Evolutionary conservation across 2,113 vertebrate genomes (phyloP).

Genomic region (Podarcis raffonei): DNA sequence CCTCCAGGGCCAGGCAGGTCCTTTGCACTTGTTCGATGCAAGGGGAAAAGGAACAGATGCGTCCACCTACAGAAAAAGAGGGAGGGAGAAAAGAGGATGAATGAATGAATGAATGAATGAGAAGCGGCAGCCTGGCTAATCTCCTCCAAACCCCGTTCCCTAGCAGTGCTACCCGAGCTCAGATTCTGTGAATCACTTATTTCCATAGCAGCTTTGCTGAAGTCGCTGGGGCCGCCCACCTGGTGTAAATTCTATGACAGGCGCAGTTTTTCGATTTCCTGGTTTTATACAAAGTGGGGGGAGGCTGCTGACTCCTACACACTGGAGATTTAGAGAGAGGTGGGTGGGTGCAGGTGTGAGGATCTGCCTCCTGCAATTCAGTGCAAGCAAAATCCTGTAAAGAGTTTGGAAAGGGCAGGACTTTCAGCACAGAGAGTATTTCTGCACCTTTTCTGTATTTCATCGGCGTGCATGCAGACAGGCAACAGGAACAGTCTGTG

Average conservation of each 20-base stretch:
- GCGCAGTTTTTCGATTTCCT: not conserved
- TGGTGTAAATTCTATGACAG: not conserved
- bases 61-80: conserved; percentile 82
- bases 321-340: not conserved
- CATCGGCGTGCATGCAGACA: not conserved
- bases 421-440: not conserved
- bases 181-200: not conserved
- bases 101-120: not conserved
- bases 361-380: not conserved
- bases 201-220: not conserved
- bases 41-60: conserved; percentile 94
- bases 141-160: not conserved
- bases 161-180: not conserved
- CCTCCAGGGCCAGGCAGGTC: conserved; percentile 85
- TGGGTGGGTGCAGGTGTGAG: not conserved
- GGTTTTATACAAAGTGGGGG: not conserved
- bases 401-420: not conserved
- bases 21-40: conserved; percentile 97
- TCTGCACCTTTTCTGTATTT: not conserved
- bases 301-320: not conserved
- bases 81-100: fast-evolving
- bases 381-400: not conserved
- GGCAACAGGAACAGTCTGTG: not conserved
- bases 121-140: not conserved
- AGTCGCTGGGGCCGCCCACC: not conserved